Evolutionary conservation across 2,888 invertebrate genomes (phyloP), one percentile per base, ranked within the genome.

Genomic region (Leucania comma): DNA sequence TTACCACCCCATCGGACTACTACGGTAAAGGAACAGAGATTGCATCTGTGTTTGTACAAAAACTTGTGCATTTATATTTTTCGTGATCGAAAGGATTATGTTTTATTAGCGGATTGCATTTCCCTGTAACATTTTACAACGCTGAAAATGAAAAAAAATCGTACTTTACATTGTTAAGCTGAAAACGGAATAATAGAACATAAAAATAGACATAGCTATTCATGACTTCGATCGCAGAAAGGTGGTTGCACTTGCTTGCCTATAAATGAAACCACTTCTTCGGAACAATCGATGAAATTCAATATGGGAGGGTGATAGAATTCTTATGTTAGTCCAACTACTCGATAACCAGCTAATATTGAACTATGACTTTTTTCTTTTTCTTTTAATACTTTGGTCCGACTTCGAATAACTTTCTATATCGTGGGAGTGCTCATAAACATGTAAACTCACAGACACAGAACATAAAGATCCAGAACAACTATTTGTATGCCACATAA

Each of bases 201-300:
- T n/a, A 46, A 6, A 1, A 51, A 20, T 38, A 29, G 10, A 51
- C 22, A 9, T 46, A 29, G n/a, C 12, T 35, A 61, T 58, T 59
- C 53, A 29, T 35, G 38, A 38, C n/a, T 56, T 60, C 56, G 46
- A 64, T 76, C 26, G 35, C 32, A 12, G 5, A n/a, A 8, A 67
- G 51, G 50, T 61, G 32, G 35, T 58, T 74, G 53, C n/a, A 59
- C 59, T 50, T 38, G 38, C n/a, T 10, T 32, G 6, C 14, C n/a
- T 67, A 48, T 58, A 74, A 51, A 59, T 61, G 14, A 61, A 68
- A 51, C 46, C 0, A 48, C 20, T 57, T 61, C 68, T n/a, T 29
- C 20, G 32, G 22, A 73, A 65, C 42, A 50, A 65, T 73, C 58
- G 20, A 65, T 65, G 20, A 6, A 62, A 42, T 2, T 17, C 26